These are phyloP conservation scores for Hippopotamus amphibius DNA, from an alignment of 2,113 vertebrate genomes.

Conservation along the genomic window DNA sequence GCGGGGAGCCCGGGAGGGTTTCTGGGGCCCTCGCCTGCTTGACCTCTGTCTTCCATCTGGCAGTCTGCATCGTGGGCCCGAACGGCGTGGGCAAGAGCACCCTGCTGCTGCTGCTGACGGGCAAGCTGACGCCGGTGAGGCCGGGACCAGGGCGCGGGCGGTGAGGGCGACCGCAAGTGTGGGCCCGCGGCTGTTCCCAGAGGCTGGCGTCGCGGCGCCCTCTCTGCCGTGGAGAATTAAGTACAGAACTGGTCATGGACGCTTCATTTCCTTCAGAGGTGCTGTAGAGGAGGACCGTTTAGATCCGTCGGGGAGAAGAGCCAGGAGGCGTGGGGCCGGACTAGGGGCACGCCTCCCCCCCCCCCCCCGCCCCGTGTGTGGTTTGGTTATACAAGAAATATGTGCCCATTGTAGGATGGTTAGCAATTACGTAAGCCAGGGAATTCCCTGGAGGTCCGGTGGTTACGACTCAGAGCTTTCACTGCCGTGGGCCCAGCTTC, in stretches of 20 bases:
- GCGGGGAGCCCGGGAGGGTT: background rate
- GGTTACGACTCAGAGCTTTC: background rate
- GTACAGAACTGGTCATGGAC: background rate
- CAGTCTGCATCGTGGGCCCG: slow-evolving; percentile 96
- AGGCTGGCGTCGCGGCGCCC: background rate
- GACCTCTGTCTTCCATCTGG: background rate
- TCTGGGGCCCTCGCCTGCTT: background rate
- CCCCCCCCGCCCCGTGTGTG: background rate
- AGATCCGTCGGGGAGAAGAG: no score
- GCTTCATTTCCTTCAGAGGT: background rate
- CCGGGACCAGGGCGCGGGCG: rapidly evolving
- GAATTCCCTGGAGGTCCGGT: background rate
- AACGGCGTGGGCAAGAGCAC: slow-evolving; percentile 97
- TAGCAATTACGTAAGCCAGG: background rate
- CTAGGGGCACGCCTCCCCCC: no score
- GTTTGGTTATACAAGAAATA: background rate
- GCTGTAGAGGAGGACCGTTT: background rate
- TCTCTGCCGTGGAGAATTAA: no score
- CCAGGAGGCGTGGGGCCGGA: background rate
- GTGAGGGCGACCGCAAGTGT: background rate
- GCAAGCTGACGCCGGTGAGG: slow-evolving; percentile 92
- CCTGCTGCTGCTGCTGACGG: slow-evolving; percentile 91
- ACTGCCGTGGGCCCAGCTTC: background rate
- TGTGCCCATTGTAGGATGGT: background rate
- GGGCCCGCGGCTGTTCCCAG: no score